These are phyloP conservation scores for Myiozetetes cayanensis DNA, from an alignment of 2,113 vertebrate genomes.

Conservation along the genomic window DNA sequence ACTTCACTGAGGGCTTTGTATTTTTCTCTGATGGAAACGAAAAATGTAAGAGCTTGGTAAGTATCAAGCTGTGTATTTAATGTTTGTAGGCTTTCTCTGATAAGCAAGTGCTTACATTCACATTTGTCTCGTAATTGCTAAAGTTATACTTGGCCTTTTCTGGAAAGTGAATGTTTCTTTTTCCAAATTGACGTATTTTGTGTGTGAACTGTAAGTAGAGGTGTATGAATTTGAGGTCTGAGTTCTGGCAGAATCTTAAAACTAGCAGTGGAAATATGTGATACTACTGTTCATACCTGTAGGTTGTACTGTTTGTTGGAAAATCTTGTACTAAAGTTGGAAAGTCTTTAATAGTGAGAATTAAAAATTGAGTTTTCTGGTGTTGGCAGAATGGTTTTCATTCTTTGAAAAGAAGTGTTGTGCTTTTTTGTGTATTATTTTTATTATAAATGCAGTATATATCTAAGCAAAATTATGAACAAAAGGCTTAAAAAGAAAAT, in stretches of 20 bases:
- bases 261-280: background rate
- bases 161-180: background rate
- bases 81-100: background rate
- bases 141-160: background rate
- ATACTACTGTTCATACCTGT: background rate
- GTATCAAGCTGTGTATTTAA: background rate
- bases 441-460: background rate
- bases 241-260: background rate
- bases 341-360: background rate
- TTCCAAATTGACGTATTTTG: background rate
- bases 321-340: background rate
- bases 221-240: background rate
- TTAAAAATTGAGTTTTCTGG: background rate
- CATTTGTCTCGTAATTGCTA: background rate
- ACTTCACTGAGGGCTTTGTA: background rate
- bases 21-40: rapidly evolving
- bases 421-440: background rate
- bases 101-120: background rate
- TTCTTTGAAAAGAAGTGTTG: background rate
- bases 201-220: background rate
- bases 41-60: background rate
- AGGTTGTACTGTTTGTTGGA: background rate
- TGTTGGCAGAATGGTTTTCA: background rate
- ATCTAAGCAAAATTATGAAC: background rate
- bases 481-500: background rate